These are phyloP conservation scores for Falco peregrinus DNA, from an alignment of 2,797 vertebrate species.

Conservation along the genomic window DNA sequence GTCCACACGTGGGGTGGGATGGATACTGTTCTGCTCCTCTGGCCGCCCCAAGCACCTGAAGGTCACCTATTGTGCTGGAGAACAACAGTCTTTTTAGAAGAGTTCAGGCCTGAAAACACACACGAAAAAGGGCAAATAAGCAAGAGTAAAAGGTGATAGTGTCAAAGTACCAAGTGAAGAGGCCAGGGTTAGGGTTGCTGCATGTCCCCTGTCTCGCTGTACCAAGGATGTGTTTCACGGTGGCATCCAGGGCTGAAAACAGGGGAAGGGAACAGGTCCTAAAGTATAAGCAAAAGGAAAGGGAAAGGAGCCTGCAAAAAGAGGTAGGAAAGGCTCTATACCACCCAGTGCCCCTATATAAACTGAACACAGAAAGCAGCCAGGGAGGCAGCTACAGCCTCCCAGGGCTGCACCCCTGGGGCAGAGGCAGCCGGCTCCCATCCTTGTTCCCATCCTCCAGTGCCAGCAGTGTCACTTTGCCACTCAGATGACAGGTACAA, in stretches of 20 bases:
- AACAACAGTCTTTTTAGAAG: neutral
- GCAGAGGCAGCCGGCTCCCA: neutral
- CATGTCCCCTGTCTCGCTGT: rapidly evolving
- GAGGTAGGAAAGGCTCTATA: neutral
- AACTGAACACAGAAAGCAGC: neutral
- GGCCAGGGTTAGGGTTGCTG: neutral
- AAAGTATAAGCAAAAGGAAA: neutral
- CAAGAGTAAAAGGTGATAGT: neutral
- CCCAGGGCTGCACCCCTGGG: neutral
- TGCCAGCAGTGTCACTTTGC: neutral
- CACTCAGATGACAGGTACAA: neutral
- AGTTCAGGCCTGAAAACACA: neutral
- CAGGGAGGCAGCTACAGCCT: neutral
- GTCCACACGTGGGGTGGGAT: neutral
- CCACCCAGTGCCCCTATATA: neutral
- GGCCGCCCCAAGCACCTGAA: neutral
- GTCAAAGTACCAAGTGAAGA: neutral
- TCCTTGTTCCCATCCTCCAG: neutral
- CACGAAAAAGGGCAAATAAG: neutral
- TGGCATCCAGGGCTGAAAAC: neutral
- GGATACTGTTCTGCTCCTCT: neutral
- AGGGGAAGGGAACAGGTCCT: neutral
- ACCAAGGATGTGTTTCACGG: neutral
- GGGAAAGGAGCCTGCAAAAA: neutral
- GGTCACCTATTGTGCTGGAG: neutral